Percentiles rank a stretch among this genome's conserved stretches.
Conservation (phyloP, 2,797 vertebrate genomes). For the Gallirallus australis region DNA sequence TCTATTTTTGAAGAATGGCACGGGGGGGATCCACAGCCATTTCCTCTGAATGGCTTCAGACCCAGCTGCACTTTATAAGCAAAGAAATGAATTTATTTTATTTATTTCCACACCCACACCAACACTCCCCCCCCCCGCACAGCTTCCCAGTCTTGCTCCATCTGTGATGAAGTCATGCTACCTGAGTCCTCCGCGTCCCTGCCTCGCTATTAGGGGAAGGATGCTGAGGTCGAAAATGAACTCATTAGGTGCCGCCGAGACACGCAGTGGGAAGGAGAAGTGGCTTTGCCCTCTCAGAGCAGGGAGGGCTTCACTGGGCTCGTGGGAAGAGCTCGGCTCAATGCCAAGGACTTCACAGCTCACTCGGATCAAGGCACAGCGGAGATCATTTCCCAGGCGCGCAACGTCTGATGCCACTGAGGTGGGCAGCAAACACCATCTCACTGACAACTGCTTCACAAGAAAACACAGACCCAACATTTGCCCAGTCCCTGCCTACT, state of each 20-base stretch:
- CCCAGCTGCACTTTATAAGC: constrained; percentile 18
- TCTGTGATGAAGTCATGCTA: background rate
- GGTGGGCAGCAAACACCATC: background rate
- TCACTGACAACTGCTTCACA: background rate
- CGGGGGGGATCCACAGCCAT: background rate
- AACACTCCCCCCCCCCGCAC: background rate
- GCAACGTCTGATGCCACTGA: accelerated
- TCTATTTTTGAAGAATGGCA: constrained; percentile 14
- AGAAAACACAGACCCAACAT: background rate
- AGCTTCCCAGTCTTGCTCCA: background rate
- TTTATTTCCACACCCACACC: background rate
- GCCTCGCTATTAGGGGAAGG: background rate
- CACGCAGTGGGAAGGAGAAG: background rate
- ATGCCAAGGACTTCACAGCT: background rate
- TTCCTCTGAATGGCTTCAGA: constrained; percentile 19
- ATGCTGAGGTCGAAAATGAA: background rate
- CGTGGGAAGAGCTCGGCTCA: background rate
- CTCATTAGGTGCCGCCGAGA: background rate
- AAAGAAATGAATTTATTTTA: background rate
- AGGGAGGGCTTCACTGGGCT: accelerated
- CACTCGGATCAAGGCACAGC: background rate
- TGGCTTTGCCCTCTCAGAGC: background rate
- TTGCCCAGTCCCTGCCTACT: background rate
- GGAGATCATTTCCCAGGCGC: background rate
- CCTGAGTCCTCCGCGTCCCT: background rate